Evolutionary conservation across 2,113 vertebrate species (phyloP).

Genomic region (Seriola dumerili): DNA sequence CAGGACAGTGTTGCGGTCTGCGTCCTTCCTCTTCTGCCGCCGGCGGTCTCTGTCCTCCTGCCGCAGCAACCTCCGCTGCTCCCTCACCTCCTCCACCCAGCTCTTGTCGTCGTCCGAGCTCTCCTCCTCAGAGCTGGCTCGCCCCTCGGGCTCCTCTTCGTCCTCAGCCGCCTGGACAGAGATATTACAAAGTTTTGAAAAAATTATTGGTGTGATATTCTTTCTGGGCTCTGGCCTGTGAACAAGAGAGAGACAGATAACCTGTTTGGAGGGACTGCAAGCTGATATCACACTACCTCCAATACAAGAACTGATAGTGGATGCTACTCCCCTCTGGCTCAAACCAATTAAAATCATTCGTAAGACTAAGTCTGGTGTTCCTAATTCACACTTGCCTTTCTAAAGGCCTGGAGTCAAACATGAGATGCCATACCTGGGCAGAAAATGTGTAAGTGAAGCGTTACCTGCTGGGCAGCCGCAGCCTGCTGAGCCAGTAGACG

Average conservation of each 20-base stretch:
- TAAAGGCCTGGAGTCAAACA: not conserved
- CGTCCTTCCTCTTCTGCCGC: conserved; percentile 85
- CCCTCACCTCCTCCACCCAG: conserved; percentile 98
- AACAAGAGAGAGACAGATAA: not conserved
- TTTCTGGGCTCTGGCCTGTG: not conserved
- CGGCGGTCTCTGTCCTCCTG: conserved; percentile 87
- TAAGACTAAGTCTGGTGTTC: not conserved
- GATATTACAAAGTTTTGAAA: conserved; percentile 12
- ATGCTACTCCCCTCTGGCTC: not conserved
- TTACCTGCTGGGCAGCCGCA: conserved; percentile 83
- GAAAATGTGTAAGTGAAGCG: not conserved
- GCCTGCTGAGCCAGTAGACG: conserved; percentile 85
- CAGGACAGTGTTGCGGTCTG: conserved; percentile 89
- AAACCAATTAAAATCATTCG: not conserved
- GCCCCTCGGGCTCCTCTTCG: conserved; percentile 94
- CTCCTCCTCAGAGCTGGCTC: conserved; percentile 94
- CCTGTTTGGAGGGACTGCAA: not conserved
- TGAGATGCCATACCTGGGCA: too few species aligned
- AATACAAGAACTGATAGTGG: not conserved
- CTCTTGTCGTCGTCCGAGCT: conserved; percentile 97
- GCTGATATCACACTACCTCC: not conserved
- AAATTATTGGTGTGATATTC: not conserved
- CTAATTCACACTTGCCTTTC: not conserved
- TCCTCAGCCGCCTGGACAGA: conserved; percentile 75
- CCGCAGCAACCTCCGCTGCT: conserved; percentile 90